Percentiles rank a stretch among this genome's conserved stretches.
Conservation (phyloP, 2,113 vertebrate genomes). For the Onychostruthus taczanowskii region DNA sequence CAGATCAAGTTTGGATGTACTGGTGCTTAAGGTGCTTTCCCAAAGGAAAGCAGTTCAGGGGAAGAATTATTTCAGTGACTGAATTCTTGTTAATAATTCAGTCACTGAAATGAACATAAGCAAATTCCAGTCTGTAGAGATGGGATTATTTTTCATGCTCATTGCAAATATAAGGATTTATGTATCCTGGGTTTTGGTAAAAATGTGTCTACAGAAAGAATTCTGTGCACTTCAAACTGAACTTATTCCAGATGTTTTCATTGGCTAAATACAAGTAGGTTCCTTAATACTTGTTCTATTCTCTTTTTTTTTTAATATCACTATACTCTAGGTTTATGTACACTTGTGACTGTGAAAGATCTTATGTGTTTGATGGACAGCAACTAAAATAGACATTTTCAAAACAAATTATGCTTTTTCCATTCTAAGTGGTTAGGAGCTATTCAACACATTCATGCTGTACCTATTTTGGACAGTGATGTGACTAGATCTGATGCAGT, state of each 20-base stretch:
- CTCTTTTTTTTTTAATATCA: background rate
- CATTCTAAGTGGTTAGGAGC: background rate
- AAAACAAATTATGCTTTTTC: background rate
- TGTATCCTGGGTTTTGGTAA: background rate
- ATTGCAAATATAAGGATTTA: background rate
- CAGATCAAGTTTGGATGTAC: background rate
- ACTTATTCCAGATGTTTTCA: background rate
- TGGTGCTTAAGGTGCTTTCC: background rate
- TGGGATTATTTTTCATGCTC: background rate
- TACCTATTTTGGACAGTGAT: background rate
- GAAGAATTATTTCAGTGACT: too few relatives aligned
- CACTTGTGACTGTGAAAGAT: background rate
- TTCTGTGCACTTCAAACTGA: background rate
- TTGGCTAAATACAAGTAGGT: background rate
- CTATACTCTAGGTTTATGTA: background rate
- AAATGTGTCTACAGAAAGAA: background rate
- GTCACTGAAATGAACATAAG: background rate
- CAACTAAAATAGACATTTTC: background rate
- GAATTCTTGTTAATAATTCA: background rate
- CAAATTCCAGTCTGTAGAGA: background rate
- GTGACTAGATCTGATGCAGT: background rate
- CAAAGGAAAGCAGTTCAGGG: background rate
- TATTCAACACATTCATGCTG: background rate
- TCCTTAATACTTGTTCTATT: background rate
- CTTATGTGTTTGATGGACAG: background rate